Evolutionary conservation across 2,888 invertebrate species (phyloP), one percentile per base, ranked within the genome.

Genomic region (Andrena praecox): DNA sequence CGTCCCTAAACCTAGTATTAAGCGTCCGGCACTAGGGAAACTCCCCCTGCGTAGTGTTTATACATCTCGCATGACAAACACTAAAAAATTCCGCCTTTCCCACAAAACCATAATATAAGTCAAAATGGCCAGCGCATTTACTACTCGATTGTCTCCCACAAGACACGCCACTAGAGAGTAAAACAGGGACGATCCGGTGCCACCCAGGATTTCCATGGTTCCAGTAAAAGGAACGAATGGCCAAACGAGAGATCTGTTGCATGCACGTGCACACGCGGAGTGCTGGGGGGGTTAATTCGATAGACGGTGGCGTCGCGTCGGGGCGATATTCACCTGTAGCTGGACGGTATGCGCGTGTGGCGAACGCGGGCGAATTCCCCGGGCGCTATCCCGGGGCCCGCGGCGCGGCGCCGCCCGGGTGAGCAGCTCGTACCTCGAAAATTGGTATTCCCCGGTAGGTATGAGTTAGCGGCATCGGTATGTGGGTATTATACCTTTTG

Each of bases 401-500:
- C 52, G 56, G 33, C 56, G 56, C 56, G 24, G 48, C 52, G 31
- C 62, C 50, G 69, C 54, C 20, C 48, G 56, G 27, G 20, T 29
- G 59, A 33, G 35, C 60, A 24, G 63, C 52, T 75, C 74, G 78
- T 60, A 72, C 69, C 79, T 85, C 80, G 85, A 79, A 83, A 91
- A 90, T 90, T 90, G 91, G 91, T 90, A 91, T 92, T 92, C 90
- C 88, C 88, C 82, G 86, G 85, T 89, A 87, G 88, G 89, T 89
- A 89, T 89, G 89, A 90, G 90, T 89, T 89, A 87, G 86, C 87
- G 85, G 89, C 89, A 89, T 91, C 87, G 92, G 91, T 90, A 92
- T 91, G 92, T 91, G 89, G 89, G 80, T 85, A 91, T 90, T 89
- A 90, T 89, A 90, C 87, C 90, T 90, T 86, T 90, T 90, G 91